Evolutionary conservation across 2,888 invertebrate genomes (phyloP).

Genomic region (Shargacucullia verbasci): DNA sequence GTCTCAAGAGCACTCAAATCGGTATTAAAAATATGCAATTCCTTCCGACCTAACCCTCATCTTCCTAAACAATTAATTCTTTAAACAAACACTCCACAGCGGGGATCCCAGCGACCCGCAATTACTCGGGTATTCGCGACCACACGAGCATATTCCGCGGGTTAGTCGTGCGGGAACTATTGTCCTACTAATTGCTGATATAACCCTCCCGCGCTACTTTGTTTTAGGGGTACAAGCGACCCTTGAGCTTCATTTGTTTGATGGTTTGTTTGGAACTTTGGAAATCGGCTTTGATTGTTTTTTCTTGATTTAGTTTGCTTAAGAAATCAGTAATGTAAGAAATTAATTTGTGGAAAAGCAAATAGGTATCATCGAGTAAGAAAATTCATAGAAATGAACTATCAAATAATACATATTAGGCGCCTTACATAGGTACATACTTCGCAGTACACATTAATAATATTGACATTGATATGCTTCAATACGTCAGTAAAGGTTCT

Average conservation of each 20-base stretch:
- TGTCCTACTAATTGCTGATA: slow-evolving; percentile 62
- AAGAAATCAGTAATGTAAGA: no score
- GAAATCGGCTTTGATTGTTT: no score
- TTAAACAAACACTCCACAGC: slow-evolving; percentile 47
- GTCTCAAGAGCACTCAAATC: no score
- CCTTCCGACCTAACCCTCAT: slow-evolving; percentile 9
- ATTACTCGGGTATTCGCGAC: slow-evolving; percentile 55
- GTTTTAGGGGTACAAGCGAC: slow-evolving; percentile 36
- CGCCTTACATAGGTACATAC: no score
- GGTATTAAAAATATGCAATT: slow-evolving; percentile 4
- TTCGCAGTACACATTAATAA: no score
- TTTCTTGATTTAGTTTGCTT: no score
- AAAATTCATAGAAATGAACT: no score
- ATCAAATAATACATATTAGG: no score
- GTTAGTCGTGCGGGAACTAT: slow-evolving; percentile 59
- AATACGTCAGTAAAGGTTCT: no score
- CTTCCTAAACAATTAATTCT: slow-evolving; percentile 39
- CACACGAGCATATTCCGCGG: slow-evolving; percentile 70
- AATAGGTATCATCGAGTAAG: no score
- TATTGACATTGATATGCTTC: no score
- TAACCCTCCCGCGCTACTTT: slow-evolving; percentile 54
- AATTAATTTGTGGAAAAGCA: no score
- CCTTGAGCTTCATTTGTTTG: slow-evolving; percentile 31
- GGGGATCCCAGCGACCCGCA: slow-evolving; percentile 43
- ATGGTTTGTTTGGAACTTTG: not conserved